phyloP scores from a whole-genome alignment of 2,888 invertebrate genomes.

The Philaethria dido region DNA sequence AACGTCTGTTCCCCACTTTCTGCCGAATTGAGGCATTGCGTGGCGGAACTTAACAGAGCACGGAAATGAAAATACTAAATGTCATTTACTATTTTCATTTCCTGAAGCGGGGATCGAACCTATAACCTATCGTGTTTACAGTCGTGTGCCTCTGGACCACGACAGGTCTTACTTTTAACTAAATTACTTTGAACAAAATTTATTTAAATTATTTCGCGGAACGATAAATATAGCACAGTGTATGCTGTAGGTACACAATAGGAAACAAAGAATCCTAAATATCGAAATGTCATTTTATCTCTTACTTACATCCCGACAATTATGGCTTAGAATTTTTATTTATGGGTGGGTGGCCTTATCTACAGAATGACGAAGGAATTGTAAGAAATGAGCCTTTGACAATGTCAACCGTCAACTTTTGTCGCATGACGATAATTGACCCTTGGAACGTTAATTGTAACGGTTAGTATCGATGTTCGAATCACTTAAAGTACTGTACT shows the following conservation, averaged over 20 bases:
- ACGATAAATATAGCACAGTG: neutral
- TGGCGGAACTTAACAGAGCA: too few species aligned
- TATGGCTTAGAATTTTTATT: conserved; percentile 26
- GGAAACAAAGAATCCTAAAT: neutral
- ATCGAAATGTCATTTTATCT: neutral
- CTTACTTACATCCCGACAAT: conserved; percentile 16
- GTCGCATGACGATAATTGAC: conserved; percentile 41
- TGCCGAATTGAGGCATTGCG: too few species aligned
- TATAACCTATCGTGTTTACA: too few species aligned
- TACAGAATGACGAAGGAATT: conserved; percentile 57
- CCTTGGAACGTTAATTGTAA: conserved; percentile 45
- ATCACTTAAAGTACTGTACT: neutral
- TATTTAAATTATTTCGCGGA: neutral
- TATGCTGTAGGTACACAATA: neutral
- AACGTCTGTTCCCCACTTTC: too few species aligned
- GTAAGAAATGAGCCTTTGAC: conserved; percentile 58
- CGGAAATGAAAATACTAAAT: too few species aligned
- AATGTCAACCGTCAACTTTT: conserved; percentile 52
- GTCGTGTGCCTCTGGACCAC: too few species aligned
- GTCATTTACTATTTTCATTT: too few species aligned
- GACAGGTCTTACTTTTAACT: too few species aligned
- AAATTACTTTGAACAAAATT: neutral
- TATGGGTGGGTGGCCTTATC: conserved; percentile 50
- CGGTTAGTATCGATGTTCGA: conserved; percentile 29
- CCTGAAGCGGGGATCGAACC: too few species aligned